These are phyloP conservation scores for Andrena hattorfiana DNA, from an alignment of 2,888 invertebrate species.

Conservation along the genomic window DNA sequence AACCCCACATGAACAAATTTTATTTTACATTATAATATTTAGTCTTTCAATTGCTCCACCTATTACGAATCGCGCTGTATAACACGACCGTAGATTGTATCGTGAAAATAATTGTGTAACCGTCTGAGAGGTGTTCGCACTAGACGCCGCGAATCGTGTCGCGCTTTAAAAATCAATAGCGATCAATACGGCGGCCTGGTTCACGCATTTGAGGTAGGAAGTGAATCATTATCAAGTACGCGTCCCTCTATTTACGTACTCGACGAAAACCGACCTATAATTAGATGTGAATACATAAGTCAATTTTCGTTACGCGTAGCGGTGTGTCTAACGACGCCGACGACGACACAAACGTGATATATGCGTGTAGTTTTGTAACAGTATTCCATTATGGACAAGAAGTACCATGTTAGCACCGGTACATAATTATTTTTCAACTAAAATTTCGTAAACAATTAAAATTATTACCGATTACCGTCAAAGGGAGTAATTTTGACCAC, in stretches of 20 bases:
- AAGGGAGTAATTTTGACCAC: too few relatives aligned
- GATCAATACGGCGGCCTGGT: conserved; percentile 40
- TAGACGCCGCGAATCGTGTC: conserved; percentile 25
- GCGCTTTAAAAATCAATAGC: conserved; percentile 53
- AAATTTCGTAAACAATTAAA: too few relatives aligned
- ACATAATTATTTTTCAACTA: too few relatives aligned
- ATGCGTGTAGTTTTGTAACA: too few relatives aligned
- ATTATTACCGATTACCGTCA: too few relatives aligned
- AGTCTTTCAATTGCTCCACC: neutral
- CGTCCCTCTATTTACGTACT: conserved; percentile 27
- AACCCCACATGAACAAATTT: too few relatives aligned
- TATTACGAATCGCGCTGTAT: neutral
- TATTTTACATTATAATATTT: too few relatives aligned
- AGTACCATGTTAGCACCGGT: too few relatives aligned
- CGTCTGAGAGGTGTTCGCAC: neutral
- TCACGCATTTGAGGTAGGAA: conserved; percentile 24
- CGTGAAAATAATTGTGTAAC: conserved; percentile 1
- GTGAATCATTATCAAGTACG: conserved; percentile 31
- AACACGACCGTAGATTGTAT: neutral
- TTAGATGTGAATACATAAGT: conserved; percentile 6
- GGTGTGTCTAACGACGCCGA: neutral
- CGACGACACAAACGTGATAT: too few relatives aligned
- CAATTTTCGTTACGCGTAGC: conserved; percentile 17
- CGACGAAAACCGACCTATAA: conserved; percentile 34
- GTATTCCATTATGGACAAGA: too few relatives aligned